Percentiles rank a stretch among this genome's conserved stretches.
Evolutionary conservation across 2,113 vertebrate species (phyloP).

Genomic region (Anoura caudifer): DNA sequence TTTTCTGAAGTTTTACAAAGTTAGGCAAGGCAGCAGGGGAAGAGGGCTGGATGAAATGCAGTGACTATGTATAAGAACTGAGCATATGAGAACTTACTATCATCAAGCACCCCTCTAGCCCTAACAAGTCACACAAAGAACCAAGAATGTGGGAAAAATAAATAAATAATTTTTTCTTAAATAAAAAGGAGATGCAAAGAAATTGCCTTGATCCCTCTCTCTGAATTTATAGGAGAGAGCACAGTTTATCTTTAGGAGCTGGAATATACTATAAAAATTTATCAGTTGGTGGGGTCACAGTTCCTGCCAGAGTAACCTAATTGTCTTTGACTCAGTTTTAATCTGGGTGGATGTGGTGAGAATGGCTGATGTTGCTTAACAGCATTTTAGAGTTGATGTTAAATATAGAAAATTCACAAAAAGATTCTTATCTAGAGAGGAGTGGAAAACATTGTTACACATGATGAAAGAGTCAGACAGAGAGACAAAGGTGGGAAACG

Average conservation of each 20-base stretch:
- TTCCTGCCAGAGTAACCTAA: slow-evolving; percentile 13
- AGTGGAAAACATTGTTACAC: slow-evolving; percentile 61
- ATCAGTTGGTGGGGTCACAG: slow-evolving; percentile 10
- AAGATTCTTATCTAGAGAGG: slow-evolving; percentile 68
- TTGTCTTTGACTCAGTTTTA: slow-evolving; percentile 61
- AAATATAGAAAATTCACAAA: slow-evolving; percentile 65
- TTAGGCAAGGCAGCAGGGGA: neutral
- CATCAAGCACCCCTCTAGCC: neutral
- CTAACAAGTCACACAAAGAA: neutral
- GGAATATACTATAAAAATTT: neutral
- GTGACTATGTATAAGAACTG: neutral
- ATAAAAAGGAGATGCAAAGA: neutral
- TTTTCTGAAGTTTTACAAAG: neutral
- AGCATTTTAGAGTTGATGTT: slow-evolving; percentile 38
- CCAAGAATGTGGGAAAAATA: neutral
- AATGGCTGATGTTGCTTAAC: slow-evolving; percentile 43
- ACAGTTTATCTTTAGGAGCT: neutral
- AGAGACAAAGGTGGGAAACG: slow-evolving; percentile 6
- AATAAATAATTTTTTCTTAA: neutral
- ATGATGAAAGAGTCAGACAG: slow-evolving; percentile 44
- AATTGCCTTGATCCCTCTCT: neutral
- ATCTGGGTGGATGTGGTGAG: slow-evolving; percentile 64
- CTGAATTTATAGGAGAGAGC: neutral
- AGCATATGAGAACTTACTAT: neutral
- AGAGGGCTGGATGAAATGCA: neutral